Evolutionary conservation across 2,797 vertebrate genomes (phyloP).

Genomic region (Poeciliopsis gracilis): DNA sequence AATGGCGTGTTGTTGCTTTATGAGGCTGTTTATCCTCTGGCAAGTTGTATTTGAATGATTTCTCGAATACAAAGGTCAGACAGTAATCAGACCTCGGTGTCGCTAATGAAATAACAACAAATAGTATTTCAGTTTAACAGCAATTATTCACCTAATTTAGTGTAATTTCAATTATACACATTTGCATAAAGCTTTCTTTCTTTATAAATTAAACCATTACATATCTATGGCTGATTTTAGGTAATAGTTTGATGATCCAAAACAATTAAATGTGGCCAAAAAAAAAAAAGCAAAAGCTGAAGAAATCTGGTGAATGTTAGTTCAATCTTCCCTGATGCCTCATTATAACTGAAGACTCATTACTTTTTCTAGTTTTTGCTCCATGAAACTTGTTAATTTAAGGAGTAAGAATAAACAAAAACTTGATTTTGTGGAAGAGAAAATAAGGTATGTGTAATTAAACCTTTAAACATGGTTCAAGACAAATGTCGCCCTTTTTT

Average conservation of each 20-base stretch:
- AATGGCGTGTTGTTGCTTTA: background rate
- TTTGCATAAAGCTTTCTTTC: background rate
- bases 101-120: background rate
- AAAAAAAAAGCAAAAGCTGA: background rate
- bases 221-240: background rate
- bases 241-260: background rate
- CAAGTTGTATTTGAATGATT: background rate
- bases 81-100: background rate
- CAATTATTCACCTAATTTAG: background rate
- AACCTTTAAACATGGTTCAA: background rate
- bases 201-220: background rate
- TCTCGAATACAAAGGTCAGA: background rate
- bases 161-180: background rate
- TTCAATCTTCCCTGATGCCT: background rate
- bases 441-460: background rate
- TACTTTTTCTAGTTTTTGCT: background rate
- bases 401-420: background rate
- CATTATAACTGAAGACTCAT: background rate
- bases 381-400: background rate
- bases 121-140: background rate
- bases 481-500: background rate
- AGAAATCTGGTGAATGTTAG: background rate
- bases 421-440: background rate
- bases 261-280: background rate
- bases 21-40: background rate